Conservation (phyloP, 2,888 invertebrate genomes). For the Cheilosia urbana region DNA sequence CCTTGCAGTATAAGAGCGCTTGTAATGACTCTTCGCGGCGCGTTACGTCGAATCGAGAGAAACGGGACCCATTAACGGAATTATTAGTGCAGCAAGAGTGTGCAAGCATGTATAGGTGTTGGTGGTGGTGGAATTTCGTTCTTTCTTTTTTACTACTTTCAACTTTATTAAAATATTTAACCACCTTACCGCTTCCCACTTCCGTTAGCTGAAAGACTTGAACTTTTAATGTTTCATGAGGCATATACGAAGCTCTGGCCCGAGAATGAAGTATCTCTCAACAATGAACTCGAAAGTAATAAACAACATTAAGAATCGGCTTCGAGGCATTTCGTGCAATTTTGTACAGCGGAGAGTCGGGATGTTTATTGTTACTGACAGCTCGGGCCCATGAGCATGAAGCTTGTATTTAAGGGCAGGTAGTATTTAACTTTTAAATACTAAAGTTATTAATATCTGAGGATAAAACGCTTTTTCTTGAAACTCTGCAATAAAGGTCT, state of each 20-base stretch:
- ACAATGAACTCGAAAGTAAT: conserved; percentile 39
- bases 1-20: conserved; percentile 35
- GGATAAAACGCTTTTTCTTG: too few species aligned
- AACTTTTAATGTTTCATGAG: conserved; percentile 62
- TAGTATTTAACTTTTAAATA: too few species aligned
- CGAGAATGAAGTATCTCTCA: conserved; percentile 34
- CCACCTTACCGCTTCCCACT: conserved; percentile 39
- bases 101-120: conserved; percentile 37
- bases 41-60: conserved; percentile 59
- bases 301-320: conserved; percentile 14
- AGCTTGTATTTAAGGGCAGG: too few species aligned
- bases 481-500: too few species aligned
- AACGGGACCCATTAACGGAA: conserved; percentile 68
- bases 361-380: too few species aligned
- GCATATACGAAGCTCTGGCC: conserved; percentile 24
- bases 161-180: conserved; percentile 74
- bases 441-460: too few species aligned
- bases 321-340: background rate
- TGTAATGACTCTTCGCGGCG: conserved; percentile 60
- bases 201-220: conserved; percentile 53
- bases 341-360: too few species aligned
- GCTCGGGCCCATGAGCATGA: too few species aligned
- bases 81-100: conserved; percentile 73
- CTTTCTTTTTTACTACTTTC: conserved; percentile 70
- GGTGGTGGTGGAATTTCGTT: conserved; percentile 59